Evolutionary conservation across 2,888 invertebrate species (phyloP), one percentile per base, ranked within the genome.

Genomic region (Entomobrya multifasciata): DNA sequence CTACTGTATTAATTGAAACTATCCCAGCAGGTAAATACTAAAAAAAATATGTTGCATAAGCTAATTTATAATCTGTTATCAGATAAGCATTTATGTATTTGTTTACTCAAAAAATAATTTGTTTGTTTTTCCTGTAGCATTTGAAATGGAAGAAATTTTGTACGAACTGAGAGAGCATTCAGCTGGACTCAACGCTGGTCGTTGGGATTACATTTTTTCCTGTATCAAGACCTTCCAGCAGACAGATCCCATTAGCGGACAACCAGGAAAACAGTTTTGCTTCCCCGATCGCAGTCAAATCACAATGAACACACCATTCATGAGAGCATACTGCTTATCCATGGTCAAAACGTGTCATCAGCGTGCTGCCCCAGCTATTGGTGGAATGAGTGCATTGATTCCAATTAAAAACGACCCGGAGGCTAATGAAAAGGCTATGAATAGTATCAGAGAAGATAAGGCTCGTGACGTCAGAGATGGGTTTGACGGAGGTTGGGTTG

Each of bases 141-240:
- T 89, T 83, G 89, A 89, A 87, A 89, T 89, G 89, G 88, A 89
- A 22, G 89, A 89, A 47, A 89, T 89, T 60, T 62, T 89, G 5
- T 89, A 86, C 27, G 89, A 89, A 62, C 76, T 89, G 6, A 78
- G 77, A 17, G 87, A 89, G 13, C 89, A 89, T 62, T 88, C 88
- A 1, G 88, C 89, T 52, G 89, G 89, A 30, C 76, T 89, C 10
- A 89, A 89, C 67, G 88, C 87, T 72, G 81, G 80, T 4, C 87
- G 89, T 15, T 89, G 89, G 89, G 89, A 89, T 55, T 89, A 89
- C 79, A 89, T 89, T 20, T 88, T 88, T 47, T 86, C 86, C 52
- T 89, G 89, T 49, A 89, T 89, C 62, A 89, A 89, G 52, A 89
- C 87, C 52, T 89, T 86, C 49, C 86, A 83, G 60, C 80, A 88